Evolutionary conservation across 2,888 invertebrate species (phyloP), one percentile per base, ranked within the genome.

Genomic region (Diarsia rubi): DNA sequence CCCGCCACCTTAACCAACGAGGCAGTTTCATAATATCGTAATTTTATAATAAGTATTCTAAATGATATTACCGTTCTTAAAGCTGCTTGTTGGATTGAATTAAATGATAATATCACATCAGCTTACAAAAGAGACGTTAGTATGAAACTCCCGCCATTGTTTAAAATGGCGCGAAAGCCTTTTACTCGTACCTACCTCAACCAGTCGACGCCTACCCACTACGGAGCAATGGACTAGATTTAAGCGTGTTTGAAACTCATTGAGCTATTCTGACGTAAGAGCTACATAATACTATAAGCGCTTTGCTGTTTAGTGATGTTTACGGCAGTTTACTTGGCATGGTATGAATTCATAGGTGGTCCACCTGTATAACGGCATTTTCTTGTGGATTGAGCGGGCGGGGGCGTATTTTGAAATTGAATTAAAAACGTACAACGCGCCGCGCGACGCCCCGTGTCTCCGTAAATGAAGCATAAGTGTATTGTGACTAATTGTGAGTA

Each of bases 201-300:
- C 11, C 24, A 57, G 52, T 65, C 45, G 62, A 64, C 69, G 62
- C 54, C 42, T 81, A 81, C 54, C 37, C 74, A 81, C 57, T 67
- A 83, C 47, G 54, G n/a, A 27, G 37, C 57, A 24, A 63, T 57
- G 21, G 19, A 69, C 69, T 66, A 69, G 52, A 66, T 69, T 60
- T 62, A 69, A 66, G 84, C 81, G 81, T 81, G 84, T 80, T 80
- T 52, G 44, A n/a, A 74, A 63, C 42, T 63, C 84, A 81, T 81
- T 79, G 37, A 80, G 21, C 21, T 73, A 79, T 66, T 73, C 73
- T 73, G 68, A 73, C 24, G 47, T 69, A 83, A 69, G 45, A 62
- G 16, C 37, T 27, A 45, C 73, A 79, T 27, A 69, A 68, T 72
- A 79, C 60, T 65, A 79, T 65, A 62, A 79, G 65, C 68, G 57